Evolutionary conservation across 2,888 invertebrate genomes (phyloP), one percentile per base, ranked within the genome.

Genomic region (Pseudococcus longispinus): DNA sequence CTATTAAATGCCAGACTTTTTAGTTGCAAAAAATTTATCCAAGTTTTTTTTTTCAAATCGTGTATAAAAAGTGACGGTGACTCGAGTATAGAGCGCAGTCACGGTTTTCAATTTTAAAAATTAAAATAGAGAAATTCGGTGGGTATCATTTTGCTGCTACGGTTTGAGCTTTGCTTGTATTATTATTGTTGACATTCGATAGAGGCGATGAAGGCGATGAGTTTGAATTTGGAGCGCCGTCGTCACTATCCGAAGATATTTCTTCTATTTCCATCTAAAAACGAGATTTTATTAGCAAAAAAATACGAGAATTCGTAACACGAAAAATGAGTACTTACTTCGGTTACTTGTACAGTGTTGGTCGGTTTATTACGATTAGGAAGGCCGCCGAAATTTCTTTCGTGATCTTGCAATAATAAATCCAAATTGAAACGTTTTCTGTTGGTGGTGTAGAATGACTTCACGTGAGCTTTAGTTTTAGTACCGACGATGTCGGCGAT

Each of bases 401-500:
- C 96, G 91, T 94, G 96, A 90, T 98, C 97, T 89, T 95, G 94
- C 84, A 98, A 92, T 55, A 96, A 94, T 23, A 94, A 94, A 91
- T 98, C 98, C 89, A 98, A 92, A 91, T 96, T 96, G 91, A 95
- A 97, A 87, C 96, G 94, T 89, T 96, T 94, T 83, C 97, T 94
- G 91, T 98, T 96, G 90, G 96, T 97, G 11, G 96, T 93, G 91
- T 96, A 98, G 92, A 98, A 98, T 83, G 95, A 95, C 88, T 97
- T 94, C 80, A 98, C 93, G 90, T 98, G 98, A 84, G 95, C 94
- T 91, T 98, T 98, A 0, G 96, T 97, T 92, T 98, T 98, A 85
- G 97, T 98, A 88, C 97, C 97, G 89, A 98, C 93, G 15, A 97
- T 95, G 91, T 98, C 98, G 20, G 98, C 97, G 89, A 98, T 98